Base-by-base conservation (phyloP, 2,797 vertebrate genomes). In the Trachops cirrhosus region DNA sequence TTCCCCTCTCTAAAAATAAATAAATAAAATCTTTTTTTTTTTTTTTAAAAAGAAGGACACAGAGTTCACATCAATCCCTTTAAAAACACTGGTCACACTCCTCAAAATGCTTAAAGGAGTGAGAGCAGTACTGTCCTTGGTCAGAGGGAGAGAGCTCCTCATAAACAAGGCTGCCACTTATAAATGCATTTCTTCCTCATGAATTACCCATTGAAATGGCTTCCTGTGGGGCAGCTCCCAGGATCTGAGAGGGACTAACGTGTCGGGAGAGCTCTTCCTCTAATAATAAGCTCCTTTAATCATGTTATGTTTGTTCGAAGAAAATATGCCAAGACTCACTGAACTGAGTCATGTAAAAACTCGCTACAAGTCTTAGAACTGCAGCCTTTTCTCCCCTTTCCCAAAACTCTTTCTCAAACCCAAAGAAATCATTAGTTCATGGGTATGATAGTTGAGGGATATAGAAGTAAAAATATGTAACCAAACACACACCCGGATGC, bases 261-360 rank as follows among this genome's bases (percentile, higher is more conserved):
- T n/a, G 8, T 89, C 22, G 57, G 84, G 50, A 94, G 29, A 92
- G 48, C 18, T 74, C 59, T 89, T 50, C 37, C n/a, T 29, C 3
- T 82, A 46, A 34, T 52, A 89, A 85, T 54, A 74, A 94, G 29
- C 46, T 67, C 22, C 50, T 77, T 83, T 93, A 96, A 94, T 89
- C 32, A 54, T 2, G 8, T 79, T 62, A 14, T 22, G 57, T 67
- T 70, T 77, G 26, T 67, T 86, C 37, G 37, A 57, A 46, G 54
- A 85, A 96, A 92, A 83, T 15, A 89, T 2, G 0, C 67, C 21
- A 32, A 89, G 59, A 85, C 14, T 85, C 89, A 75, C 37, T 64
- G 67, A 96, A 54, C 24, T 52, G 70, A 86, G 22, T 52, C 50
- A 8, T 9, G 24, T n/a, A 64, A 93, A 86, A 80, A 67, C 54